phyloP scores from a whole-genome alignment of 2,797 vertebrate species.

The Alca torda region DNA sequence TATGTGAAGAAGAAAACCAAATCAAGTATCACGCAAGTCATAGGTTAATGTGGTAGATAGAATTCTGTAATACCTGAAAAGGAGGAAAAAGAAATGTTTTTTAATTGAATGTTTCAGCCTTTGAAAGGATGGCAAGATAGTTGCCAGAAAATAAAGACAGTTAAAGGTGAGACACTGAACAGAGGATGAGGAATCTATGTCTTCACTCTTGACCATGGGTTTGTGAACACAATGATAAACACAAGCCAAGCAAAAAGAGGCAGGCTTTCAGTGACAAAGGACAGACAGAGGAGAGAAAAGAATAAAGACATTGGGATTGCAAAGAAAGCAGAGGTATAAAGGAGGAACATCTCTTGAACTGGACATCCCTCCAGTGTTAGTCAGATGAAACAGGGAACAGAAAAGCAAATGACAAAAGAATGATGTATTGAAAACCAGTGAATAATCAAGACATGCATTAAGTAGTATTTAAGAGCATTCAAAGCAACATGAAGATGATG shows the following conservation, averaged over 20 bases:
- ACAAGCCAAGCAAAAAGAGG: background rate
- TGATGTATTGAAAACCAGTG: background rate
- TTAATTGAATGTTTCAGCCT: background rate
- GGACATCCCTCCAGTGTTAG: background rate
- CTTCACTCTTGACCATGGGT: background rate
- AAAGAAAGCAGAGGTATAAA: background rate
- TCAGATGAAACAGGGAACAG: background rate
- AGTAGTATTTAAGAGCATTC: background rate
- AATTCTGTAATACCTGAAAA: background rate
- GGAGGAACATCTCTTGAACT: background rate
- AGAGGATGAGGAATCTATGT: background rate
- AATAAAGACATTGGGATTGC: background rate
- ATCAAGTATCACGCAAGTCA: background rate
- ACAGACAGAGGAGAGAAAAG: background rate
- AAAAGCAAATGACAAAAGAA: background rate
- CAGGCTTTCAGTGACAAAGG: background rate
- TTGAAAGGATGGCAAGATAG: background rate
- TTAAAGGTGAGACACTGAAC: background rate
- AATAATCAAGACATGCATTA: background rate
- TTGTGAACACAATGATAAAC: background rate
- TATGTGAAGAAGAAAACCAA: background rate
- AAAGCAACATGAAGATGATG: background rate
- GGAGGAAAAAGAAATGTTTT: background rate
- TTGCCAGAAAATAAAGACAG: background rate
- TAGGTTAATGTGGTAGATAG: background rate